phyloP scores from a whole-genome alignment of 2,888 invertebrate species.

The Carpatolechia fugitivella region DNA sequence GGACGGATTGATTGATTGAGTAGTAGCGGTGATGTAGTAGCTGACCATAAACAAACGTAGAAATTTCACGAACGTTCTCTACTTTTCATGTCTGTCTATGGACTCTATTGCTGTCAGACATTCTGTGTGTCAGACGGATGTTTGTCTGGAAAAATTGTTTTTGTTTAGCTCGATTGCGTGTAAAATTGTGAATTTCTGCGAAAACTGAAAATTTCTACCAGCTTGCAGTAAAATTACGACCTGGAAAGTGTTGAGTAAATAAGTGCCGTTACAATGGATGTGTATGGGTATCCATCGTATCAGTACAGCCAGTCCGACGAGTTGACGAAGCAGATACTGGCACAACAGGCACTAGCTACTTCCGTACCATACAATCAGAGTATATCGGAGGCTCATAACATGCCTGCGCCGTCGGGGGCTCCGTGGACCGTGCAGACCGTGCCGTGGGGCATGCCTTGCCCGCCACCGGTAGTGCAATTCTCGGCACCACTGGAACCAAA shows the following conservation, averaged over 20 bases:
- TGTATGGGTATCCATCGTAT: slow-evolving; percentile 58
- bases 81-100: slow-evolving; percentile 5
- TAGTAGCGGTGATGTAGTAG: slow-evolving; percentile 2
- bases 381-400: slow-evolving; percentile 46
- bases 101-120: not conserved
- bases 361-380: slow-evolving; percentile 40
- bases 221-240: not conserved
- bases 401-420: slow-evolving; percentile 64
- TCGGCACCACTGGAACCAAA: slow-evolving; percentile 50
- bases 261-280: slow-evolving; percentile 47
- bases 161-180: slow-evolving; percentile 1
- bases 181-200: not conserved
- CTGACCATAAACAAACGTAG: slow-evolving; percentile 9
- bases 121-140: not conserved
- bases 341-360: slow-evolving; percentile 57
- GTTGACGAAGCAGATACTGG: slow-evolving; percentile 61
- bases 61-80: slow-evolving; percentile 27
- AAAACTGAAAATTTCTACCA: not conserved
- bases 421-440: slow-evolving; percentile 77
- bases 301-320: slow-evolving; percentile 62
- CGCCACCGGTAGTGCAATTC: slow-evolving; percentile 69
- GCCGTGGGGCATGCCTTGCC: slow-evolving; percentile 72
- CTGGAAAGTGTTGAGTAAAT: slow-evolving; percentile 1
- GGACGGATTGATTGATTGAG: not conserved
- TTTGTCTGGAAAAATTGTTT: not conserved